Base-by-base conservation (phyloP, 2,113 vertebrate genomes). In the Ciconia boyciana region DNA sequence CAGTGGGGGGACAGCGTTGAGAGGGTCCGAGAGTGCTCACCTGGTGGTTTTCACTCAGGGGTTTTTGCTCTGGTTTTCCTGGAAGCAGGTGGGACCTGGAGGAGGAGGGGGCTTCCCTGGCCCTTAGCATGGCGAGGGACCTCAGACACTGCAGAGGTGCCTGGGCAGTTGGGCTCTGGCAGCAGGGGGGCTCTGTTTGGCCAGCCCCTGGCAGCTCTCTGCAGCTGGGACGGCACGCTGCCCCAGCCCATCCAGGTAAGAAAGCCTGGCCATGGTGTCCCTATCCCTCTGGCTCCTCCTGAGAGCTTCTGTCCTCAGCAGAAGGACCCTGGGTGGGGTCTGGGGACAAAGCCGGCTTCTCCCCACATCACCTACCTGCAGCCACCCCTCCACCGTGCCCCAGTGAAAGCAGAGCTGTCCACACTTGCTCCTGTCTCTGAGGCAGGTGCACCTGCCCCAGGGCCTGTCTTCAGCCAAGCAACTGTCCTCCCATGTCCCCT, bases 141-240 rank as follows among this genome's bases (percentile, higher is more conserved):
- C 14, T n/a, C 2, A 1, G 7, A 10, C 3, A 2, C 25, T 43
- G 10, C 24, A 44, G 31, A 65, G 24, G 8, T 2, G 5, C n/a
- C 8, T 1, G 6, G 31, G 17, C 10, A 25, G 16, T 31, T 1
- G 2, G 20, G 20, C n/a, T 24, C n/a, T 62, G 46, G 46, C 2
- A 14, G 10, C 60, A 34, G 6, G 17, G 48, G 14, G 28, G 2
- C 16, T 32, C 9, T 25, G 3, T 41, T 79, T 19, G 32, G 15
- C 34, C 8, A 7, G 25, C 16, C 26, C 19, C 18, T 57, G 20
- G 7, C 26, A 81, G 20, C 7, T 9, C 20, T 31, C 26, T 68
- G 34, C 21, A 58, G 21, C 16, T 29, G 29, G 11, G 31, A 66
- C 0, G 1, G 18, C 13, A 24, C 0, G 2, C 10, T 36, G 16